Conservation (phyloP, 1,140 invertebrate genomes). For the Magallana ariakensis region DNA sequence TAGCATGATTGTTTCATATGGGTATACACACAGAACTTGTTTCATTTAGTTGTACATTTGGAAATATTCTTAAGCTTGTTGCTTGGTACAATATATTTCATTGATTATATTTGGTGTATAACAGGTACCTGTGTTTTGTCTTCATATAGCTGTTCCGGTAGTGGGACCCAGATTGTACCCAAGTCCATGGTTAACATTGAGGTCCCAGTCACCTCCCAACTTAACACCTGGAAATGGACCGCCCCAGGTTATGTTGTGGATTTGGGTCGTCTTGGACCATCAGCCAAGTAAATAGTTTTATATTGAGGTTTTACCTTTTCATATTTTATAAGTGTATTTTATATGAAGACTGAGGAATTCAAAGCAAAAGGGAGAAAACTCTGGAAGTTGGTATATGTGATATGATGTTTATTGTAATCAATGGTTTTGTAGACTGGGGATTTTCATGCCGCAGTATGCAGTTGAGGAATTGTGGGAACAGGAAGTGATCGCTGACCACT, state of each 20-base stretch:
- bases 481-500: slow-evolving; percentile 72
- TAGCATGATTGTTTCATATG: no score
- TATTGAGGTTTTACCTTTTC: not conserved
- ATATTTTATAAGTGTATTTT: not conserved
- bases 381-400: not conserved
- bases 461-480: slow-evolving; percentile 65
- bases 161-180: slow-evolving; percentile 74
- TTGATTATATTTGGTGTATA: not conserved
- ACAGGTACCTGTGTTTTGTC: not conserved
- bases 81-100: not conserved
- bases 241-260: slow-evolving; percentile 81
- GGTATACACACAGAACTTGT: no score
- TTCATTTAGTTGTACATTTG: no score
- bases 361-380: slow-evolving; percentile 1
- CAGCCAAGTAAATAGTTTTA: slow-evolving; percentile 56
- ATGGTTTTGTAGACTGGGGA: slow-evolving; percentile 83
- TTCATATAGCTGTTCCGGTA: not conserved
- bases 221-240: slow-evolving; percentile 80
- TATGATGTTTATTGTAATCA: not conserved
- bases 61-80: no score
- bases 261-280: slow-evolving; percentile 80
- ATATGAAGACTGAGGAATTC: not conserved
- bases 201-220: slow-evolving; percentile 84
- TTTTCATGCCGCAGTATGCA: slow-evolving; percentile 83
- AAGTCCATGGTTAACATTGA: slow-evolving; percentile 87